phyloP scores from a whole-genome alignment of 2,113 vertebrate species.

The Acanthochromis polyacanthus region DNA sequence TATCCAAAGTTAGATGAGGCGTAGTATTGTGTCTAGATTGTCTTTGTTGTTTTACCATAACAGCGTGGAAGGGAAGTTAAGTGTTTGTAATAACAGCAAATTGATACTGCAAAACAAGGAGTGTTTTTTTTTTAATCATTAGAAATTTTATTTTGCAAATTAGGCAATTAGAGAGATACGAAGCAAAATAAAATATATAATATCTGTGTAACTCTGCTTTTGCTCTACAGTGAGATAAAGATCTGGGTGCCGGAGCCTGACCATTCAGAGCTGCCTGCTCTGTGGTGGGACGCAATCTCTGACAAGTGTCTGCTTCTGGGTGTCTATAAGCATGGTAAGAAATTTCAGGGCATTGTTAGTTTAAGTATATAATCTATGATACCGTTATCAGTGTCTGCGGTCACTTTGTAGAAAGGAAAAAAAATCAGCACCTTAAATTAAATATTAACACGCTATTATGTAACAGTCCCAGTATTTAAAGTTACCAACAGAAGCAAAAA shows the following conservation, averaged over 20 bases:
- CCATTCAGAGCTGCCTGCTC: conserved; percentile 93
- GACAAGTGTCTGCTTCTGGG: conserved; percentile 98
- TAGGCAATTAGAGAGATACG: not conserved
- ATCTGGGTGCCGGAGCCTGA: conserved; percentile 97
- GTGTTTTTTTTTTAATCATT: not conserved
- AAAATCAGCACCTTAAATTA: not conserved
- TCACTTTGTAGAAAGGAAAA: not conserved
- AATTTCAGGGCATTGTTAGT: not conserved
- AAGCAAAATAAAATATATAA: not conserved
- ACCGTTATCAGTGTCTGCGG: not conserved
- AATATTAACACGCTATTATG: not conserved
- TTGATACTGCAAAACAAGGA: not conserved
- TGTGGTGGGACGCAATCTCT: conserved; percentile 95
- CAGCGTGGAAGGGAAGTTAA: not conserved
- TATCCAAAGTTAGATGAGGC: not conserved
- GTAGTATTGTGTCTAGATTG: not conserved
- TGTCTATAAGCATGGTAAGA: conserved; percentile 97
- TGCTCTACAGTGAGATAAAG: conserved; percentile 91
- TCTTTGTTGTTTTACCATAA: not conserved
- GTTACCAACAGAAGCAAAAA: not conserved
- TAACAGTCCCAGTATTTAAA: too few species aligned
- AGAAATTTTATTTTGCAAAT: not conserved
- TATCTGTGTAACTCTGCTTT: not conserved
- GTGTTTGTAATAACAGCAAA: not conserved
- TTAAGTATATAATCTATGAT: not conserved